Evolutionary conservation across 2,113 vertebrate genomes (phyloP).

Genomic region (Megaleporinus macrocephalus): DNA sequence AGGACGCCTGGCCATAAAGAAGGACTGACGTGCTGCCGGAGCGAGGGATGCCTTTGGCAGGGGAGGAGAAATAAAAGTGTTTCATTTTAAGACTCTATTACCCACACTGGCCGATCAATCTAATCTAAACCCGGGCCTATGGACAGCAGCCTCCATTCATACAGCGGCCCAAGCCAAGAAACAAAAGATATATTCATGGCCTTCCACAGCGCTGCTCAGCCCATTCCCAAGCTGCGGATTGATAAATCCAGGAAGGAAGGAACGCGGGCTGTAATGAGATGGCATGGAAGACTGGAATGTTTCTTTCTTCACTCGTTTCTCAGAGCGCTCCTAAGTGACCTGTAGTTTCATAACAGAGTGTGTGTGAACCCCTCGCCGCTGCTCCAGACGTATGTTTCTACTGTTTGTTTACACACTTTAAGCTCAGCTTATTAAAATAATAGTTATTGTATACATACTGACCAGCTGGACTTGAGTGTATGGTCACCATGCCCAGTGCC

Average conservation of each 20-base stretch:
- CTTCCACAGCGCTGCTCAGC: neutral
- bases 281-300: neutral
- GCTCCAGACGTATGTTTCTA: no score
- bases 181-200: constrained; percentile 41
- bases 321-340: neutral
- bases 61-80: constrained; percentile 42
- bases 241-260: constrained; percentile 41
- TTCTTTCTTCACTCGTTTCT: neutral
- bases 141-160: constrained; percentile 43
- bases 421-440: no score
- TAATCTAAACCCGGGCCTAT: constrained; percentile 19
- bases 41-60: constrained; percentile 14
- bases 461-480: no score
- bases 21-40: constrained; percentile 29
- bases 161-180: constrained; percentile 15
- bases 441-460: no score
- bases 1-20: constrained; percentile 38
- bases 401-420: no score
- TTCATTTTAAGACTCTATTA: constrained; percentile 54
- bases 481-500: no score
- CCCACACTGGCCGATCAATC: constrained; percentile 45
- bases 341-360: neutral
- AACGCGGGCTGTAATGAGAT: constrained; percentile 24
- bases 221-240: constrained; percentile 12
- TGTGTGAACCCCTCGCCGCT: neutral